phyloP scores from a whole-genome alignment of 2,113 vertebrate species.

The Piaya cayana region DNA sequence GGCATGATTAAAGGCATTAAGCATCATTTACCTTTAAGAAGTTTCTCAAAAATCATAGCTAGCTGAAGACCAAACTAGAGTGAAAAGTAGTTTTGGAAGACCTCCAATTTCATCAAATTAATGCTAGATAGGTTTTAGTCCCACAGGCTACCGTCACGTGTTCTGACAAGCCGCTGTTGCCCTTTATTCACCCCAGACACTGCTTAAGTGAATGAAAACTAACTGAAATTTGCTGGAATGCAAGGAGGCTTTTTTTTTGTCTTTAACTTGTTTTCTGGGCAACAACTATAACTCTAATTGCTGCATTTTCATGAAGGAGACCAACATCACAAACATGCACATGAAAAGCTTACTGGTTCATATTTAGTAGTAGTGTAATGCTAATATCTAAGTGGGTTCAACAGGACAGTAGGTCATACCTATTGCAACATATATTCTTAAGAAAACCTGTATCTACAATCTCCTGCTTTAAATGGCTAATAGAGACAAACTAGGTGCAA shows the following conservation, averaged over 20 bases:
- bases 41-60: background rate
- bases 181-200: background rate
- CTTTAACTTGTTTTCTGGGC: background rate
- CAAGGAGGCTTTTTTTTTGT: background rate
- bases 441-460: background rate
- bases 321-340: background rate
- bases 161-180: background rate
- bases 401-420: background rate
- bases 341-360: background rate
- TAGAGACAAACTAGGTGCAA: background rate
- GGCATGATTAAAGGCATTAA: background rate
- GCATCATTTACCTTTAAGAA: background rate
- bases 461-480: background rate
- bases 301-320: background rate
- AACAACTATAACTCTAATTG: background rate
- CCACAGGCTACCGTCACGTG: background rate
- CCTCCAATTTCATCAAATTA: conserved; percentile 36
- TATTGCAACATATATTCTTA: background rate
- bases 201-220: background rate
- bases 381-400: background rate
- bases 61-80: background rate
- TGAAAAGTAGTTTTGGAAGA: conserved; percentile 7
- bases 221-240: background rate
- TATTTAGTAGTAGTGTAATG: background rate
- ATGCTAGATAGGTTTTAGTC: background rate